A percentile compares a stretch with the other conserved stretches of the same genome.
Evolutionary conservation across 2,888 invertebrate genomes (phyloP).

Genomic region (Microctonus aethiopoides): DNA sequence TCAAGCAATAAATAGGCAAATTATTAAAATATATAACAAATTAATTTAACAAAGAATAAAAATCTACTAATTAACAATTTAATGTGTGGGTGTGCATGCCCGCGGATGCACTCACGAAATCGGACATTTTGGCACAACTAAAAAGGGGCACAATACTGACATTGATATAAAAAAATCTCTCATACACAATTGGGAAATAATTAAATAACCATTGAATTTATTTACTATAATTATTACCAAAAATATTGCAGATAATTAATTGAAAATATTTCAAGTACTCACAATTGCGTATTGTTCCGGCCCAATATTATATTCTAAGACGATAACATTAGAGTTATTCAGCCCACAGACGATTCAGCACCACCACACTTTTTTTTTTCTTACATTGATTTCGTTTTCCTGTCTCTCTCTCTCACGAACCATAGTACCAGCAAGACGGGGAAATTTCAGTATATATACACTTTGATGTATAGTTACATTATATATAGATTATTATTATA

Average conservation of each 20-base stretch:
- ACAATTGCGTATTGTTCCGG: slow-evolving; percentile 54
- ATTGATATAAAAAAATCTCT: slow-evolving; percentile 46
- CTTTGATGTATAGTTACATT: too few species aligned
- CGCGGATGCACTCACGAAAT: slow-evolving; percentile 34
- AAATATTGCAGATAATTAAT: neutral
- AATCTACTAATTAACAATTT: slow-evolving; percentile 13
- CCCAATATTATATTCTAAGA: slow-evolving; percentile 50
- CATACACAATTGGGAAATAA: too few species aligned
- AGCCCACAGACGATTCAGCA: slow-evolving; percentile 37
- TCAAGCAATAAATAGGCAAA: neutral
- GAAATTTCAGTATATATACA: neutral
- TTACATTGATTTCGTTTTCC: slow-evolving; percentile 21
- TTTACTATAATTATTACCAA: neutral
- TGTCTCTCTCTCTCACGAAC: slow-evolving; percentile 17
- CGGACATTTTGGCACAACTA: slow-evolving; percentile 51
- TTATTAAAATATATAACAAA: neutral
- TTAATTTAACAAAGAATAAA: slow-evolving; percentile 5
- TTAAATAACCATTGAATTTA: too few species aligned
- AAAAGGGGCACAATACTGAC: slow-evolving; percentile 41
- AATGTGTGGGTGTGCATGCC: slow-evolving; percentile 21
- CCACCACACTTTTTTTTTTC: slow-evolving; percentile 49
- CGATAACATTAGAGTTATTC: slow-evolving; percentile 55
- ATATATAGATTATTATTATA: too few species aligned
- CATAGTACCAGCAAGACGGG: neutral
- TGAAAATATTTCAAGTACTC: slow-evolving; percentile 44